These are phyloP conservation scores for Hippocampus guttulatus DNA, from an alignment of 2,113 vertebrate species.

Conservation along the genomic window DNA sequence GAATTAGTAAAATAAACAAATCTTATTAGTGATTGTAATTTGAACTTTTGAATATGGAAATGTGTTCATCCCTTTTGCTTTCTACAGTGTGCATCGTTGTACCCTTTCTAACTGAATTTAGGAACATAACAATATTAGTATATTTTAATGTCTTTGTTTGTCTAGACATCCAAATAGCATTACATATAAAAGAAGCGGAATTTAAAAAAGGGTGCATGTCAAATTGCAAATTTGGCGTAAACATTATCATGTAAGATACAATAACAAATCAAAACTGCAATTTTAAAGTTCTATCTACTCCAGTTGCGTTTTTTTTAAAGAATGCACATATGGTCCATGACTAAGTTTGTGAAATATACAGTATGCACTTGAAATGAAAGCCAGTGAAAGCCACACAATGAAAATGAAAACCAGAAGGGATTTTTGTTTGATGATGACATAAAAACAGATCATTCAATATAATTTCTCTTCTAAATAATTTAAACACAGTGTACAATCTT, in stretches of 20 bases:
- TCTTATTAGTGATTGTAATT: not conserved
- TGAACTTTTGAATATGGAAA: not conserved
- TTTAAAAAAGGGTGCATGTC: not conserved
- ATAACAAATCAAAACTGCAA: no score
- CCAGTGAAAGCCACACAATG: not conserved
- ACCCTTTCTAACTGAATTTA: not conserved
- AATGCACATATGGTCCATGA: not conserved
- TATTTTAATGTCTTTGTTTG: not conserved
- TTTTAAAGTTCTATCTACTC: not conserved
- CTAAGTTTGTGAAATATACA: not conserved
- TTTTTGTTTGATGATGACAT: not conserved
- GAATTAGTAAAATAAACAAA: not conserved
- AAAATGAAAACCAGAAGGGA: slow-evolving; percentile 9
- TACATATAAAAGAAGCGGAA: not conserved
- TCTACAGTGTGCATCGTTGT: not conserved
- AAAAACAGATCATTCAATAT: slow-evolving; percentile 3
- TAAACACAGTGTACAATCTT: slow-evolving; percentile 23
- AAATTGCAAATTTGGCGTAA: not conserved
- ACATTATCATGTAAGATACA: not conserved
- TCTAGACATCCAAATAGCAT: not conserved
- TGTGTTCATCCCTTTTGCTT: not conserved
- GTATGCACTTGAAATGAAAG: slow-evolving; percentile 1
- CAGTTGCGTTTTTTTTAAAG: not conserved
- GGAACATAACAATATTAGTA: not conserved
- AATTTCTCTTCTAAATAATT: slow-evolving; percentile 31